A percentile compares a stretch with the other conserved stretches of the same genome.
phyloP scores from a whole-genome alignment of 2,797 vertebrate genomes.

The Lepilemur septentrionalis region DNA sequence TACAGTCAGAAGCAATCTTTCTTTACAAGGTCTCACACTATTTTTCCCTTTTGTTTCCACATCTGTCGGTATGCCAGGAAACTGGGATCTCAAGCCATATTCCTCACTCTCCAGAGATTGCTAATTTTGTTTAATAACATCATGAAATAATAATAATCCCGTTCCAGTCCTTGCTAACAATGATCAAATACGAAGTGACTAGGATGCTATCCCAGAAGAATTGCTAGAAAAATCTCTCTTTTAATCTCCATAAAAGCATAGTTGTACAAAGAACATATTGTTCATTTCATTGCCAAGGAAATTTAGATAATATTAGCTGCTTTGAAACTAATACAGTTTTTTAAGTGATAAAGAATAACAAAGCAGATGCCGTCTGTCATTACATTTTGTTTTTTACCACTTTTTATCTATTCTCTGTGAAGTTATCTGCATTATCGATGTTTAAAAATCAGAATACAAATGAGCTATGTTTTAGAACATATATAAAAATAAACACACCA shows the following conservation, averaged over 20 bases:
- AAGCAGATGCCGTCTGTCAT: constrained; percentile 1
- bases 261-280: constrained; percentile 46
- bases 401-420: constrained; percentile 9
- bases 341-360: constrained; percentile 44
- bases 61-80: neutral
- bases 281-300: constrained; percentile 59
- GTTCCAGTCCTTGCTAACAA: constrained; percentile 45
- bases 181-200: constrained; percentile 4
- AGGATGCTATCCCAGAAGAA: constrained; percentile 3
- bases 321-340: constrained; percentile 32
- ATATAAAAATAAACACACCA: neutral
- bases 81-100: neutral
- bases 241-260: constrained; percentile 20
- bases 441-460: constrained; percentile 32
- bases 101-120: neutral
- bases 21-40: neutral
- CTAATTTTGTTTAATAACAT: constrained; percentile 52
- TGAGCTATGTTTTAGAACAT: constrained; percentile 23
- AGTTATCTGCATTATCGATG: neutral
- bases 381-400: constrained; percentile 7
- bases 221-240: constrained; percentile 25
- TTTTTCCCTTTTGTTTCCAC: neutral
- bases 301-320: constrained; percentile 55
- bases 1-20: neutral
- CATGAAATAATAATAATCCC: constrained; percentile 54